A percentile compares a stretch with the other conserved stretches of the same genome.
phyloP scores from a whole-genome alignment of 1,140 invertebrate species.

The Eriosoma lanigerum region DNA sequence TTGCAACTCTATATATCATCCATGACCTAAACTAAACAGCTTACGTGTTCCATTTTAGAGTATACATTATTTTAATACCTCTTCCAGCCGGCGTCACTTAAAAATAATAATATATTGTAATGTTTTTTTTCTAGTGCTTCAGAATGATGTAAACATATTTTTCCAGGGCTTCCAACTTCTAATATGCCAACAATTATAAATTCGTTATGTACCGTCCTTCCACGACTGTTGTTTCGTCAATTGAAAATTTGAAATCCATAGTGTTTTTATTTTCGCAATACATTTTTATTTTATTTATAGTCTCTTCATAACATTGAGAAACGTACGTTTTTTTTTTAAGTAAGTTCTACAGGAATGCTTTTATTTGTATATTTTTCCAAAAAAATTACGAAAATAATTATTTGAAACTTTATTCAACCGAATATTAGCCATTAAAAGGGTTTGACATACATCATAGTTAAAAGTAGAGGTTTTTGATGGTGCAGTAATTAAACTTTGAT shows the following conservation, averaged over 20 bases:
- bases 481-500: conserved; percentile 57
- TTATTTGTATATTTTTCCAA: conserved; percentile 71
- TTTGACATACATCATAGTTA: conserved; percentile 14
- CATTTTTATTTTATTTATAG: not conserved
- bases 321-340: conserved; percentile 9
- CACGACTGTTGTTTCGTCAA: not conserved
- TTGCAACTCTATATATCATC: conserved; percentile 57
- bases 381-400: not conserved
- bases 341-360: not conserved
- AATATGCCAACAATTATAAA: conserved; percentile 3
- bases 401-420: conserved; percentile 8
- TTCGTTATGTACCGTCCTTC: not conserved
- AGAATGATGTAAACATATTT: conserved; percentile 21
- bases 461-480: conserved; percentile 59
- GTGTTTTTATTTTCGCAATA: conserved; percentile 23
- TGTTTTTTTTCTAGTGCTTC: conserved; percentile 16
- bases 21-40: conserved; percentile 58
- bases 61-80: conserved; percentile 16
- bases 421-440: not conserved
- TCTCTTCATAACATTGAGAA: not conserved
- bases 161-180: conserved; percentile 16
- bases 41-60: conserved; percentile 56
- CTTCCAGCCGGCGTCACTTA: conserved; percentile 14
- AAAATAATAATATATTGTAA: conserved; percentile 14
- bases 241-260: not conserved